phyloP scores from a whole-genome alignment of 2,888 invertebrate genomes.

The Lepidonotus clava region DNA sequence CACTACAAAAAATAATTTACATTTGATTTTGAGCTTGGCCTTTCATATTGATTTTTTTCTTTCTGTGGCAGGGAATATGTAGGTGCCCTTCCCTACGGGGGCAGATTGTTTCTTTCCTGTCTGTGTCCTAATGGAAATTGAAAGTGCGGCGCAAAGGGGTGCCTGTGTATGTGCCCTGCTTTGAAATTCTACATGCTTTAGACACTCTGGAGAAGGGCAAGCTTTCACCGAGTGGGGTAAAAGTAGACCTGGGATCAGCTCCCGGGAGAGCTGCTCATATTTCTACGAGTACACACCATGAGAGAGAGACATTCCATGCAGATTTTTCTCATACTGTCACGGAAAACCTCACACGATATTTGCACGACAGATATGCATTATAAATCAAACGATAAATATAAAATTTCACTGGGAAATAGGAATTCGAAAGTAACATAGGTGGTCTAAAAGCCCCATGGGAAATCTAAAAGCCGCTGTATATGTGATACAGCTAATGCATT shows the following conservation, averaged over 20 bases:
- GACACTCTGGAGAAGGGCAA: background rate
- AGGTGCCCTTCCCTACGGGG: background rate
- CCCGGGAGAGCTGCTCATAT: background rate
- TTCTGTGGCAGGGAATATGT: background rate
- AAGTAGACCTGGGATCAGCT: background rate
- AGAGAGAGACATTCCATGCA: too few relatives aligned
- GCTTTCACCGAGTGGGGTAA: background rate
- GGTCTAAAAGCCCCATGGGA: too few relatives aligned
- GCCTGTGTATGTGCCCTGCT: background rate
- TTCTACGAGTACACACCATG: background rate
- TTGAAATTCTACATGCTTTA: conserved; percentile 12
- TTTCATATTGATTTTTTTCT: background rate
- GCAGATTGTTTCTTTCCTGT: background rate
- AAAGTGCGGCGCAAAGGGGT: background rate
- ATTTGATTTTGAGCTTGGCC: background rate
- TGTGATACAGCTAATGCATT: too few relatives aligned
- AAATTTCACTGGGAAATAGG: too few relatives aligned
- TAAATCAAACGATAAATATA: too few relatives aligned
- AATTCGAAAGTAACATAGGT: too few relatives aligned
- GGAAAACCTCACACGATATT: too few relatives aligned
- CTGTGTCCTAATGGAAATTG: background rate
- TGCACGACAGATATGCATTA: too few relatives aligned
- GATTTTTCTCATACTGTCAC: too few relatives aligned
- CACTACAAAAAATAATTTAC: background rate
- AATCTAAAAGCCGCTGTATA: too few relatives aligned